Conservation (phyloP, 2,797 vertebrate species). For the Danio aesculapii region DNA sequence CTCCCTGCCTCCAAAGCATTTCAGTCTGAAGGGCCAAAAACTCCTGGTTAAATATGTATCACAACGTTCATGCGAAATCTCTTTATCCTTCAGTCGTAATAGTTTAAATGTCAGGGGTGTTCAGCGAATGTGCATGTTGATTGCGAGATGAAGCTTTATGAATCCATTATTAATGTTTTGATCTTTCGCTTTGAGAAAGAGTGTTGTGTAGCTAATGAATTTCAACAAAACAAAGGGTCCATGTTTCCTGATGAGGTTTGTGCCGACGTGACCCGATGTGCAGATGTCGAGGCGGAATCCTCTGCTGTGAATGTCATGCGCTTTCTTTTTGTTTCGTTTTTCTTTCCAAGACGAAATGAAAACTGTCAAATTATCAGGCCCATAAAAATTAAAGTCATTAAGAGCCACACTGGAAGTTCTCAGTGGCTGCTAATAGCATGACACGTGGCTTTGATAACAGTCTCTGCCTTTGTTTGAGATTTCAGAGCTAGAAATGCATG, state of each 20-base stretch:
- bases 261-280: neutral
- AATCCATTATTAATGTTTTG: conserved; percentile 35
- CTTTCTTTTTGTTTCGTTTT: neutral
- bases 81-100: conserved; percentile 10
- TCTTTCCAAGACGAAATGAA: neutral
- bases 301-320: neutral
- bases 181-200: neutral
- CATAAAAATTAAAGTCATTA: neutral
- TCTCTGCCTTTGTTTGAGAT: neutral
- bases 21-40: neutral
- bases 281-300: neutral
- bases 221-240: neutral
- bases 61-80: conserved; percentile 1
- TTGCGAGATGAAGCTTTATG: conserved; percentile 11
- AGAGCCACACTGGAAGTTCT: neutral
- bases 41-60: conserved; percentile 16
- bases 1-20: neutral
- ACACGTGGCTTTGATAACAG: neutral
- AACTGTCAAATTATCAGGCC: neutral
- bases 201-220: conserved; percentile 7
- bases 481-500: neutral
- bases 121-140: neutral
- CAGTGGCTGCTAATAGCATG: neutral
- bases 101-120: conserved; percentile 37
- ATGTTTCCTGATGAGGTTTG: conserved; percentile 12